A percentile compares a stretch with the other conserved stretches of the same genome.
Evolutionary conservation across 2,888 invertebrate genomes (phyloP).

Genomic region (Ennomos fuscantarius): DNA sequence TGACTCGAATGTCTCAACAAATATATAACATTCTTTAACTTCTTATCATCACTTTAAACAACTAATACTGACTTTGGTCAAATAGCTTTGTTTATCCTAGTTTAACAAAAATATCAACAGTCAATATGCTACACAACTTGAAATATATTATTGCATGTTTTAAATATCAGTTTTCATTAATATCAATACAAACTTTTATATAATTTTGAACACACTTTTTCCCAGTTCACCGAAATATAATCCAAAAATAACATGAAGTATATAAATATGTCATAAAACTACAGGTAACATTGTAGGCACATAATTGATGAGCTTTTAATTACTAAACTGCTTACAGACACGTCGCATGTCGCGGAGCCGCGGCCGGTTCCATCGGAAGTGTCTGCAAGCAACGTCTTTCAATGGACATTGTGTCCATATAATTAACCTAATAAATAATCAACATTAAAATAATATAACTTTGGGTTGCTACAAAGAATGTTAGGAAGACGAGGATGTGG

Average conservation of each 20-base stretch:
- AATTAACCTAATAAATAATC: constrained; percentile 74
- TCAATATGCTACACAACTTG: constrained; percentile 78
- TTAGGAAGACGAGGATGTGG: constrained; percentile 79
- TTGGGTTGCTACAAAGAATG: constrained; percentile 75
- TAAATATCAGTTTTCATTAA: constrained; percentile 80
- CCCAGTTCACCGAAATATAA: constrained; percentile 69
- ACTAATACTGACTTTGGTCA: constrained; percentile 86
- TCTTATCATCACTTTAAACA: constrained; percentile 75
- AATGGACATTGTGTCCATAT: constrained; percentile 23
- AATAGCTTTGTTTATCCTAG: constrained; percentile 84
- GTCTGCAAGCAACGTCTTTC: constrained; percentile 5
- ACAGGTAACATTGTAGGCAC: constrained; percentile 85
- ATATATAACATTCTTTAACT: constrained; percentile 64
- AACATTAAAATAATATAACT: constrained; percentile 75
- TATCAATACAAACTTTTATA: constrained; percentile 66
- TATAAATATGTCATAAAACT: constrained; percentile 71
- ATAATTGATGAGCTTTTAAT: constrained; percentile 77
- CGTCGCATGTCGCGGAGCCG: background rate
- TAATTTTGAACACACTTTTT: constrained; percentile 81
- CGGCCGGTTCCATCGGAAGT: background rate
- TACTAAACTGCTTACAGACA: constrained; percentile 52
- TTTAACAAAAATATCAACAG: constrained; percentile 81
- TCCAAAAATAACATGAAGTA: constrained; percentile 64
- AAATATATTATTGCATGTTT: constrained; percentile 73
- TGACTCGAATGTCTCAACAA: constrained; percentile 72